Evolutionary conservation across 2,113 vertebrate genomes (phyloP), one percentile per base, ranked within the genome.

Genomic region (Ptyas mucosa): DNA sequence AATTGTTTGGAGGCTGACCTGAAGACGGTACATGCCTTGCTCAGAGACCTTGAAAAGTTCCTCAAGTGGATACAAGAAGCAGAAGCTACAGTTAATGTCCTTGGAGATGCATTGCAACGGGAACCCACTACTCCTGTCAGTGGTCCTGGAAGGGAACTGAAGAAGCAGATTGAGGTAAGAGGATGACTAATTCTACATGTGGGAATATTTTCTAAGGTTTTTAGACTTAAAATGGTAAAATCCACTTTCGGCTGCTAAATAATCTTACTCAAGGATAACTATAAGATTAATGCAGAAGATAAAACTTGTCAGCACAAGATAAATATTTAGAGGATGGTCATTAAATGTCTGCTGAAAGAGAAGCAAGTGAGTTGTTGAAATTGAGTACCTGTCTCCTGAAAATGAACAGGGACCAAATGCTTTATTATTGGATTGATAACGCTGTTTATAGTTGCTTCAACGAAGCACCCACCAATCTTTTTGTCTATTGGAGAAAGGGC

Each of bases 1-100:
- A 97, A 94, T 81, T 97, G 97, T 89, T 96, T 99, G 97, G 99
- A 99, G 94, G 95, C 88, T 0, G 99, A 99, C 23, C 96, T 99
- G 93, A 99, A 98, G 96, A 96, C 94, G 0, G 96, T 99, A 15
- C 99, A 99, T 97, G 94, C 97, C 94, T 98, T 98, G 55, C 98
- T 98, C 87, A 97, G 97, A 95, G 98, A 99, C 95, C 97, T 99
- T 93, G 99, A 99, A 96, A 97, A 97, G 94, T 99, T 99, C 94
- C 97, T 99, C 8, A 99, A 99, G 95, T 99, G 99, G 99, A 97
- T 99, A 55, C 99, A 99, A 93, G 99, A 99, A 97, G 98, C 99
- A 0, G 99, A 99, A 96, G 98, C 98, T 0, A 99, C 99, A 0
- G 96, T 98, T 85, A 99, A 99, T 24, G 98, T 99, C 90, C 97